Evolutionary conservation across 2,888 invertebrate species (phyloP).

Genomic region (Megaustenia siamemsis): DNA sequence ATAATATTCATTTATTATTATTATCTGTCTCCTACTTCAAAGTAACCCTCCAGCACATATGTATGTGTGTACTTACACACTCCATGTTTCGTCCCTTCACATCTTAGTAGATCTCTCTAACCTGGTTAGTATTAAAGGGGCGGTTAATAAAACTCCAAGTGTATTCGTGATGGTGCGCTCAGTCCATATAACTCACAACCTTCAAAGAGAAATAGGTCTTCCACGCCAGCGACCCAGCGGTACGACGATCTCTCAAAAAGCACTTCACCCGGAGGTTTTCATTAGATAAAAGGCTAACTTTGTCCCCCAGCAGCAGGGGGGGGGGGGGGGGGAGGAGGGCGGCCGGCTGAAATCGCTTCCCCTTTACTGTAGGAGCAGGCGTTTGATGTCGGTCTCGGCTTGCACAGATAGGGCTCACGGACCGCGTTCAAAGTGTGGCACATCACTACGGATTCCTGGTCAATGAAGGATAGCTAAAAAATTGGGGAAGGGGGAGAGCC

Average conservation of each 20-base stretch:
- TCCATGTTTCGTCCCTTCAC: too few relatives aligned
- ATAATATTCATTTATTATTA: too few relatives aligned
- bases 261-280: background rate
- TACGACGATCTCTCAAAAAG: background rate
- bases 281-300: conserved; percentile 29
- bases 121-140: too few relatives aligned
- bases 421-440: background rate
- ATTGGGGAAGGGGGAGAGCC: too few relatives aligned
- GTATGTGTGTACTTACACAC: too few relatives aligned
- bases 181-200: too few relatives aligned
- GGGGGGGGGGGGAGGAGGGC: too few relatives aligned
- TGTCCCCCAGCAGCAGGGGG: background rate
- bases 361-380: background rate
- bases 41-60: too few relatives aligned
- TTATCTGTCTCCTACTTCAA: too few relatives aligned
- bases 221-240: background rate
- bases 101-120: too few relatives aligned
- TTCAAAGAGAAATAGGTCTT: background rate
- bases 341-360: background rate
- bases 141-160: too few relatives aligned
- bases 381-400: conserved; percentile 1
- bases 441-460: background rate
- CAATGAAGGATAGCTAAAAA: background rate
- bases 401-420: background rate
- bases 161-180: too few relatives aligned